Evolutionary conservation across 2,797 vertebrate genomes (phyloP).

Genomic region (Calcarius lapponicus): DNA sequence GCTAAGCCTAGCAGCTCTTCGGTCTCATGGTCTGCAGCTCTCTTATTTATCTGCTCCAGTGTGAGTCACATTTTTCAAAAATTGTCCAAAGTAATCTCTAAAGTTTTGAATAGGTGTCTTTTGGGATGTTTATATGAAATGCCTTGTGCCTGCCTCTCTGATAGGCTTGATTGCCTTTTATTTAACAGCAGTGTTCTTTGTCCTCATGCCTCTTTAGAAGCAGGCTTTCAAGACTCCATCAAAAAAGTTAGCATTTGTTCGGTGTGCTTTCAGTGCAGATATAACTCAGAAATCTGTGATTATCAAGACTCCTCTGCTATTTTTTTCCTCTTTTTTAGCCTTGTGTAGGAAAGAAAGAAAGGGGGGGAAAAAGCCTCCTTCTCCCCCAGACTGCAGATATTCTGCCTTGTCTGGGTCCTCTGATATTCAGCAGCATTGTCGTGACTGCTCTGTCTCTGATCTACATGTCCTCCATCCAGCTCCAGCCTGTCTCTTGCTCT

Average conservation of each 20-base stretch:
- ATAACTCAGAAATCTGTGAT: background rate
- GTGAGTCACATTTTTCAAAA: background rate
- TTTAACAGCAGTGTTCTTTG: background rate
- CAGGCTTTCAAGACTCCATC: background rate
- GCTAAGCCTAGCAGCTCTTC: background rate
- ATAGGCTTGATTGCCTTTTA: background rate
- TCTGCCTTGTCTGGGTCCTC: background rate
- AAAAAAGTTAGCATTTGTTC: background rate
- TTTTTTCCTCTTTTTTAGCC: background rate
- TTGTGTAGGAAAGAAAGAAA: background rate
- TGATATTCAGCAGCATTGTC: background rate
- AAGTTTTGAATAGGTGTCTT: background rate
- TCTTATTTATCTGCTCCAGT: background rate
- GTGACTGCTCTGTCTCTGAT: slow-evolving; percentile 36
- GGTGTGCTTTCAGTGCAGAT: background rate
- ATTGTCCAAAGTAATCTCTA: background rate
- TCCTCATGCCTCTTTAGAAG: background rate
- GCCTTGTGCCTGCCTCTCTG: background rate
- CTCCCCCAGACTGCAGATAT: background rate
- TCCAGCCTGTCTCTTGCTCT: slow-evolving; percentile 23
- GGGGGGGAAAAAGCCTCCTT: background rate
- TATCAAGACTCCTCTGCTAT: background rate
- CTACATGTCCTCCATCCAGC: background rate
- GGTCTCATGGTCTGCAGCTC: background rate
- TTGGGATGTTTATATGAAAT: background rate